Base-by-base conservation (phyloP, 64 coral and sea anemone species). In the Porites australiensis region DNA sequence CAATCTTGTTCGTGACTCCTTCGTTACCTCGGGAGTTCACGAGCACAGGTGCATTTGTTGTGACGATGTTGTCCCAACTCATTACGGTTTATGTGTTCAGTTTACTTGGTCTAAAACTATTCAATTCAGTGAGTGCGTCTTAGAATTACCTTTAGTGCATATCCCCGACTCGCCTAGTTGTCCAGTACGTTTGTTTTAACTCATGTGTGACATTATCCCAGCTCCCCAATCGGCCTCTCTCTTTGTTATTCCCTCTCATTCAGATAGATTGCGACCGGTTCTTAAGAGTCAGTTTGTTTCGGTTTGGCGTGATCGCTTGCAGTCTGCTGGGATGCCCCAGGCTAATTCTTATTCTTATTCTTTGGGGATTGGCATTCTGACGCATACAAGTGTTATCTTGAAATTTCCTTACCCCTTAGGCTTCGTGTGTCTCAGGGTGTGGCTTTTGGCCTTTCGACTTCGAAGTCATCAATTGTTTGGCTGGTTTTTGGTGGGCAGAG, bases 121-220 rank as follows among this genome's bases (percentile, higher is more conserved):
- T 86, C 82, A 70, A 70, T 70, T 70, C 12, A 64, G 82, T 37
- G 43, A 54, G 19, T 37, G 46, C 18, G 64, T 70, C 66, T 86
- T 86, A 86, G 47, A 86, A 66, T 70, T 86, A 86, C 82, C 63
- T 52, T 52, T 86, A 21, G 67, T 86, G 69, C 8, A 4, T 58
- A 81, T 50, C 6, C 77, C 77, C 21, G 11, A 22, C 12, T 81
- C 77, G 77, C 77, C 7, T 4, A 18, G 12, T 4, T 81, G 77
- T n/a, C 77, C 77, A 0, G 77, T 81, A 22, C 8, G 4, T 9
- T 22, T 59, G 77, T 81, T 81, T 59, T 10, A 44, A 0, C 46
- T 48, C 46, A 81, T 81, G 77, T 58, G 77, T 81, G n/a, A 7
- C 14, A 15, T 12, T 14, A 59, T n/a, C 19, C 49, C 47, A 3